These are phyloP conservation scores for Limosa lapponica DNA, from an alignment of 2,797 vertebrate genomes.

Conservation along the genomic window DNA sequence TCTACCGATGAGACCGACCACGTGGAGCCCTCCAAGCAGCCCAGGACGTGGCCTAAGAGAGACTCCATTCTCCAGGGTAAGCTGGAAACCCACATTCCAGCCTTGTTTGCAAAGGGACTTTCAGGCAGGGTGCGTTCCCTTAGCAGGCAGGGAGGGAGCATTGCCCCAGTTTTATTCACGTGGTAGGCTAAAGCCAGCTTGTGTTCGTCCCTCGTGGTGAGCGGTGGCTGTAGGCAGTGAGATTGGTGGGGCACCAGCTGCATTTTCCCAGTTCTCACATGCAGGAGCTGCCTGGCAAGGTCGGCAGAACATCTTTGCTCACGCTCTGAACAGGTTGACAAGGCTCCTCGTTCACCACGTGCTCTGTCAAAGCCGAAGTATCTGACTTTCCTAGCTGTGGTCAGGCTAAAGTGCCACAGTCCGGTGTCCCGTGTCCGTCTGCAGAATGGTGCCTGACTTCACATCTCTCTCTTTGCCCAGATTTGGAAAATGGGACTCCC, in stretches of 20 bases:
- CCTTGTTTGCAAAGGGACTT: not conserved
- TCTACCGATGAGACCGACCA: conserved; percentile 79
- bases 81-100: not conserved
- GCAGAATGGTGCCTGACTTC: accelerated
- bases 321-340: accelerated
- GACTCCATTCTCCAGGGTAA: conserved; percentile 71
- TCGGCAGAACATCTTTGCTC: not conserved
- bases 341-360: accelerated
- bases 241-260: not conserved
- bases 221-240: not conserved
- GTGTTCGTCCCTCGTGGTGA: accelerated
- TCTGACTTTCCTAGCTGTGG: not conserved
- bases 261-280: accelerated
- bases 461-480: not conserved
- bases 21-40: not conserved
- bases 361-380: not conserved
- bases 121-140: not conserved
- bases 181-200: not conserved
- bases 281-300: not conserved
- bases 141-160: not conserved
- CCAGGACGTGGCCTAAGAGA: not conserved
- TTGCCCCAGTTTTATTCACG: not conserved
- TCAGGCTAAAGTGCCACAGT: accelerated
- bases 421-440: accelerated
- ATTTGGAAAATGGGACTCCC: not conserved